A percentile compares a stretch with the other conserved stretches of the same genome.
phyloP scores from a whole-genome alignment of 2,888 invertebrate species.

The Ecdyonurus torrentis region DNA sequence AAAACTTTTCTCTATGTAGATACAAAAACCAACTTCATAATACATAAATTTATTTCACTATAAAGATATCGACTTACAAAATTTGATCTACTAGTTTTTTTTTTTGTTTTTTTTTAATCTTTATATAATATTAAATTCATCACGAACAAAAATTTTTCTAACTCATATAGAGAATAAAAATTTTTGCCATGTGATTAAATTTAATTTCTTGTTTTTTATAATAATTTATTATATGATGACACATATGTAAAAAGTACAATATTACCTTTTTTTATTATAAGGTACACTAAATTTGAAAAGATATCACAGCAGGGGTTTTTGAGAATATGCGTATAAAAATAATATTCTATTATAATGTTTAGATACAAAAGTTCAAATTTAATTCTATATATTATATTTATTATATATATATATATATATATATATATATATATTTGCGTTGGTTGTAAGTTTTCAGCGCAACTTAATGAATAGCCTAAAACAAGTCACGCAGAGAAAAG shows the following conservation, averaged over 20 bases:
- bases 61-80: neutral
- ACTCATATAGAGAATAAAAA: neutral
- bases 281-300: neutral
- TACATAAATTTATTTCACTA: no score
- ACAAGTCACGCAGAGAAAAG: neutral
- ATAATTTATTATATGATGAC: neutral
- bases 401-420: no score
- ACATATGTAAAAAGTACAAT: neutral
- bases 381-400: neutral
- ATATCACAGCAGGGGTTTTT: neutral
- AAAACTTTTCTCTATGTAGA: no score
- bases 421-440: neutral
- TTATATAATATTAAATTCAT: neutral
- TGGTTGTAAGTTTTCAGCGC: neutral
- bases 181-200: no score
- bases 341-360: neutral
- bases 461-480: slow-evolving; percentile 1
- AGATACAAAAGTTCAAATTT: neutral
- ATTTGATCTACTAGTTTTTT: no score
- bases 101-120: neutral
- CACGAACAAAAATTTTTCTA: neutral
- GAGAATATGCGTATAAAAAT: neutral
- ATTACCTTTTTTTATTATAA: neutral
- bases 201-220: neutral
- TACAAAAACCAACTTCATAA: no score